Conservation (phyloP, 2,797 vertebrate species). For the Xenentodon cancila region DNA sequence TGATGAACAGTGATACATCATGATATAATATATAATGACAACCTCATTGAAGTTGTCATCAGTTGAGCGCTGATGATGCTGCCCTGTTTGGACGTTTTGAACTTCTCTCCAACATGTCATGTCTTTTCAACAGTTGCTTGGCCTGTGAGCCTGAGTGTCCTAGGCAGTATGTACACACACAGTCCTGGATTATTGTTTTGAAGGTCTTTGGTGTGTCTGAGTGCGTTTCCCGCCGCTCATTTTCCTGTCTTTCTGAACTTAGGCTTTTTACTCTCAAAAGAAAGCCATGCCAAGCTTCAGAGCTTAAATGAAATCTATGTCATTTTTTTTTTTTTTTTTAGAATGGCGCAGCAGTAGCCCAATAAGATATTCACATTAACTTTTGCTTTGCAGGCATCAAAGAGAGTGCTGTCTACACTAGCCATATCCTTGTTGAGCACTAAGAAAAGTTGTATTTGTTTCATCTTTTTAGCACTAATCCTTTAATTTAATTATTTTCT, state of each 20-base stretch:
- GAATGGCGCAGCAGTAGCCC: slow-evolving; percentile 51
- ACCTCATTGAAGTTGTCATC: neutral
- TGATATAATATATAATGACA: neutral
- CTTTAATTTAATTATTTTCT: slow-evolving; percentile 29
- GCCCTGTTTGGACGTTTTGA: neutral
- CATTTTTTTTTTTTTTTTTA: slow-evolving; percentile 64
- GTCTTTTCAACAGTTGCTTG: neutral
- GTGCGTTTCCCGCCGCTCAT: no score
- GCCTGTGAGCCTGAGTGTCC: slow-evolving; percentile 15
- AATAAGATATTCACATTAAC: slow-evolving; percentile 69
- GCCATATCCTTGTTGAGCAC: slow-evolving; percentile 44
- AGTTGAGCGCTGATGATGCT: neutral
- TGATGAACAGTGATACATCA: neutral
- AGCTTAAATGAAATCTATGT: slow-evolving; percentile 69
- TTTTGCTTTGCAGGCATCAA: slow-evolving; percentile 67
- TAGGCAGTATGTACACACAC: neutral
- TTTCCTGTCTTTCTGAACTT: slow-evolving; percentile 38
- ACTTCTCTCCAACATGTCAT: slow-evolving; percentile 7
- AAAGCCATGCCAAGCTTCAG: slow-evolving; percentile 45
- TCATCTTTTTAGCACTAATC: slow-evolving; percentile 13
- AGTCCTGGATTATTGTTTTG: no score
- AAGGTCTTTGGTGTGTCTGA: no score
- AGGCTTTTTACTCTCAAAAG: slow-evolving; percentile 34
- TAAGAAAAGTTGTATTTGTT: slow-evolving; percentile 18
- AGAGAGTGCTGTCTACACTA: slow-evolving; percentile 63